Base-by-base conservation (phyloP, 2,113 vertebrate species). In the Rhinopomastus cyanomelas region DNA sequence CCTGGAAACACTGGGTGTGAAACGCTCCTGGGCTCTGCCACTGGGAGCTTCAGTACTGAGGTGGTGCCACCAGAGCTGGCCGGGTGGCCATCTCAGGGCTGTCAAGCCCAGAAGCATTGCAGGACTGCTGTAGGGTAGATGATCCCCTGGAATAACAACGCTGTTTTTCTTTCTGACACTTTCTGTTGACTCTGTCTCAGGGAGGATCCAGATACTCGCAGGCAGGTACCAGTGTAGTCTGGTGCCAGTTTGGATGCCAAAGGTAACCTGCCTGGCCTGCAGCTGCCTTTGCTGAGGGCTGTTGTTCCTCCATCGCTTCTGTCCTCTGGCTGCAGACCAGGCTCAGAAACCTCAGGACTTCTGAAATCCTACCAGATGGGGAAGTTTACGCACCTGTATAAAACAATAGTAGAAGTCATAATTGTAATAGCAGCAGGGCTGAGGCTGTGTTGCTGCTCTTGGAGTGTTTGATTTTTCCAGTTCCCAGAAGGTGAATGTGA, bases 221-320 rank as follows among this genome's bases (percentile, higher is more conserved):
- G 77, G 23, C 48, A 48, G 22, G 53, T 52, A 25, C 17, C 65
- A 26, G 18, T 34, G 67, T 61, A 87, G 39, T 51, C 5, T 26
- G 22, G 51, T 5, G 17, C 66, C 36, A 27, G 42, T 64, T 46
- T 22, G 39, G 46, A 32, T 83, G 72, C 19, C 60, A 30, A 4
- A 69, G 30, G 51, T 17, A 12, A 62, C 48, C 65, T 84, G 32
- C 59, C 72, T 72, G 79, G 67, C 51, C 27, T 59, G 32, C 44
- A 62, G 22, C 29, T 85, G 53, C 49, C n/a, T 46, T 71, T 36
- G 52, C 39, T 0, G 2, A 32, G 23, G 39, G 6, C 2, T n/a
- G 0, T 9, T 3, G 49, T 44, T 93, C 21, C n/a, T 13, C 25
- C 1, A 0, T n/a, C 3, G 1, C 16, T 74, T 34, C 60, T 51